Conservation (phyloP, 2,888 invertebrate species). For the Abrostola tripartita region DNA sequence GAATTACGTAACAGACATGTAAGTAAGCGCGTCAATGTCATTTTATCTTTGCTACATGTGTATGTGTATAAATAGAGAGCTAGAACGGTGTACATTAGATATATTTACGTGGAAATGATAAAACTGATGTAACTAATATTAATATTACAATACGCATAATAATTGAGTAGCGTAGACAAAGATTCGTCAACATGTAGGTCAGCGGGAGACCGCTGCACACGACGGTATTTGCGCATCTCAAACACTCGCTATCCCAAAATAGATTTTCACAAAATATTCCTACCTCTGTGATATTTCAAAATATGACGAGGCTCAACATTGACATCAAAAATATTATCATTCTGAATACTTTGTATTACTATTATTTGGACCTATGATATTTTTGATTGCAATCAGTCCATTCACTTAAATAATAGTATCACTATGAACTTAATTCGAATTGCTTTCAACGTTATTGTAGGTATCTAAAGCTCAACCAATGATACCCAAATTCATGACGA, state of each 20-base stretch:
- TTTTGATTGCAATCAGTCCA: too few relatives aligned
- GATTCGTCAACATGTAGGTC: conserved; percentile 58
- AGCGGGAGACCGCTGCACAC: conserved; percentile 54
- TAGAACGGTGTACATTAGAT: conserved; percentile 7
- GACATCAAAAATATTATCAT: not conserved
- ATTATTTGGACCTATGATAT: too few relatives aligned
- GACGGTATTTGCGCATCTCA: conserved; percentile 57
- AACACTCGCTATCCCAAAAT: conserved; percentile 54
- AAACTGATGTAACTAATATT: not conserved
- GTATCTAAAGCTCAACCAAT: too few relatives aligned
- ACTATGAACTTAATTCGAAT: too few relatives aligned
- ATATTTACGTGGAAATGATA: conserved; percentile 3
- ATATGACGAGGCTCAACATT: conserved; percentile 17
- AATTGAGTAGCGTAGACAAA: conserved; percentile 38
- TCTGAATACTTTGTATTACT: not conserved
- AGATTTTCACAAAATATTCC: conserved; percentile 50
- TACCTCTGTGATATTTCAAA: conserved; percentile 30
- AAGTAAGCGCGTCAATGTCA: conserved; percentile 48
- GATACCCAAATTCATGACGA: too few relatives aligned
- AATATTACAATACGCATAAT: conserved; percentile 6
- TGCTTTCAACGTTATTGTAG: too few relatives aligned
- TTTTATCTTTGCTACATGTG: conserved; percentile 23
- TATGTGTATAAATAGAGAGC: not conserved
- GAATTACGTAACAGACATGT: conserved; percentile 53
- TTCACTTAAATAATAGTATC: too few relatives aligned